Percentiles rank a stretch among this genome's conserved stretches.
Evolutionary conservation across 2,888 invertebrate species (phyloP).

Genomic region (Xestia xanthographa): DNA sequence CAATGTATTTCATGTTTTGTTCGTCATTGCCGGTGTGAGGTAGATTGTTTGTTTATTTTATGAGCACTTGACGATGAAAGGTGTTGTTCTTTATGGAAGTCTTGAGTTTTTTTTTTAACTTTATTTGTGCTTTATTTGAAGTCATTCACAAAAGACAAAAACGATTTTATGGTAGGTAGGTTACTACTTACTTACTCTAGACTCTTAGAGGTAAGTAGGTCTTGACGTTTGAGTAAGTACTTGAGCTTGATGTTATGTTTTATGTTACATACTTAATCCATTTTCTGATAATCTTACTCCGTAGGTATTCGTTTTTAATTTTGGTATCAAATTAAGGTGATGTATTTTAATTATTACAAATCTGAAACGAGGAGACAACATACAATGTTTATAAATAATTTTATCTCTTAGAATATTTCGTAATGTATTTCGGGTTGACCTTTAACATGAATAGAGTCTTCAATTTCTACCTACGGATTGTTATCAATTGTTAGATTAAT

Average conservation of each 20-base stretch:
- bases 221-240: no score
- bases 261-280: neutral
- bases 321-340: constrained; percentile 5
- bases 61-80: constrained; percentile 34
- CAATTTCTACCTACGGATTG: neutral
- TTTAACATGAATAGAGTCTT: neutral
- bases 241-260: neutral
- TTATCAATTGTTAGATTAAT: neutral
- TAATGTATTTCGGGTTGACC: constrained; percentile 1
- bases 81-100: constrained; percentile 7
- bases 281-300: neutral
- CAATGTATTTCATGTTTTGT: constrained; percentile 58
- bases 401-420: constrained; percentile 13
- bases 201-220: no score
- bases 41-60: constrained; percentile 40
- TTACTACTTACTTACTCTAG: no score
- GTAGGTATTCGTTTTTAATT: neutral
- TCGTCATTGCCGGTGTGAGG: constrained; percentile 33
- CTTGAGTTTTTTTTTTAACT: neutral
- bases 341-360: constrained; percentile 1
- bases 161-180: neutral
- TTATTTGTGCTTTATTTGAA: neutral
- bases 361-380: neutral
- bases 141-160: neutral
- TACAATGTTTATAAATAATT: constrained; percentile 2